These are phyloP conservation scores for Manis javanica DNA, from an alignment of 2,797 vertebrate genomes.

Conservation along the genomic window DNA sequence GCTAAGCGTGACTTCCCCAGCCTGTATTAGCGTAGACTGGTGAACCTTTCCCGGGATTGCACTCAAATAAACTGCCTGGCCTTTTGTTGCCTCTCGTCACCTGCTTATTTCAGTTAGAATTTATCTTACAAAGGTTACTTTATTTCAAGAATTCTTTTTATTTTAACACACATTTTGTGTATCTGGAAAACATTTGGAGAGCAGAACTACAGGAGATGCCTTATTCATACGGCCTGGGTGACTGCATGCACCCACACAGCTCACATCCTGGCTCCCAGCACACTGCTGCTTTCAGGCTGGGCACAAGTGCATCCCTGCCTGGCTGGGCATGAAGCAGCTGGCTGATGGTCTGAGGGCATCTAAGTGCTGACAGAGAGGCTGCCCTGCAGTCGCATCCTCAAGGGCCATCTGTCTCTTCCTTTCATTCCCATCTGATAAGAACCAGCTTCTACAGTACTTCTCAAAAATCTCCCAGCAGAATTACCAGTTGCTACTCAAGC, in stretches of 20 bases:
- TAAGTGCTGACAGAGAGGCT: neutral
- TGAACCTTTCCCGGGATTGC: too few relatives aligned
- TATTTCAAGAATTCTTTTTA: neutral
- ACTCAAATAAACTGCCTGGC: too few relatives aligned
- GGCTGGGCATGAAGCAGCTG: neutral
- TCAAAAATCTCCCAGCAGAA: neutral
- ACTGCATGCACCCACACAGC: neutral
- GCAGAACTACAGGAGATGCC: neutral
- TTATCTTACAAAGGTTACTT: too few relatives aligned
- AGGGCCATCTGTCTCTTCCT: neutral
- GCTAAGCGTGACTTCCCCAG: too few relatives aligned
- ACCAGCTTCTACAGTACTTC: neutral
- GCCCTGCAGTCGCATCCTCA: neutral
- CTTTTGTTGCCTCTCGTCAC: too few relatives aligned
- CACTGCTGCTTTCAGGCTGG: neutral
- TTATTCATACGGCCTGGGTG: neutral
- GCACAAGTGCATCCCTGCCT: neutral
- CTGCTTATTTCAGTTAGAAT: too few relatives aligned
- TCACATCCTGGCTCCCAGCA: neutral
- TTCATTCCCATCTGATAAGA: neutral
- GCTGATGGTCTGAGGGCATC: constrained; percentile 26
- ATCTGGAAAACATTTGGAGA: constrained; percentile 30
- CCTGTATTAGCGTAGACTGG: too few relatives aligned
- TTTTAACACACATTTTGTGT: neutral
- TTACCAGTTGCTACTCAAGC: neutral